Evolutionary conservation across 2,113 vertebrate genomes (phyloP), one percentile per base, ranked within the genome.

Genomic region (Platichthys stellatus): DNA sequence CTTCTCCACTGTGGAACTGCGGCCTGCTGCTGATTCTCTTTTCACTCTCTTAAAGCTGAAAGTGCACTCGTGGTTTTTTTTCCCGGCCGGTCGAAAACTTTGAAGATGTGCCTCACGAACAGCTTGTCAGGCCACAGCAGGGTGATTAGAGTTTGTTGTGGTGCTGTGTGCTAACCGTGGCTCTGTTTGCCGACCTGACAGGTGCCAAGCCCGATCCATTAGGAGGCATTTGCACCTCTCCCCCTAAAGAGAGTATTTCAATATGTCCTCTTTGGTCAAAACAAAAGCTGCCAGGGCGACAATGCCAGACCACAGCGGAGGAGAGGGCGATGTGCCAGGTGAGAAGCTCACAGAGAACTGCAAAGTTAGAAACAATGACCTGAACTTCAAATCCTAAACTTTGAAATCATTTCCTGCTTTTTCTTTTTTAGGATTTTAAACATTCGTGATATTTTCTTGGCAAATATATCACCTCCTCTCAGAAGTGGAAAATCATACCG

Each of bases 201-300:
- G 68, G 70, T 86, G 84, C 79, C 51, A 62, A 18, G 24, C 63
- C 78, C 80, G 66, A 74, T 66, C 79, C 76, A 89, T 85, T 61
- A 75, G 40, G 57, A 80, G 69, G 69, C 57, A 79, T 85, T 82
- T 86, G 87, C 85, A 79, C 81, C 78, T 79, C 73, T 78, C 45
- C 63, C 63, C 63, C 71, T 68, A 79, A 74, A 67, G 49, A 49
- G 70, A 78, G 60, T 69, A 28, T 80, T 78, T 83, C 61, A 40
- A 79, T 66, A 72, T 70, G 83, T 88, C 77, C 67, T 77, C 57
- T 78, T 61, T 57, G 76, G 81, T 78, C 56, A 74, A 72, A 85
- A 88, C 68, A 82, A 74, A 87, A 87, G 79, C 70, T 63, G 77
- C 54, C 63, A 12, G 38, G 49, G 70, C 54, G 4, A 59, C n/a